These are phyloP conservation scores for Sylvilagus floridanus DNA, from an alignment of 2,797 vertebrate species.

Conservation along the genomic window DNA sequence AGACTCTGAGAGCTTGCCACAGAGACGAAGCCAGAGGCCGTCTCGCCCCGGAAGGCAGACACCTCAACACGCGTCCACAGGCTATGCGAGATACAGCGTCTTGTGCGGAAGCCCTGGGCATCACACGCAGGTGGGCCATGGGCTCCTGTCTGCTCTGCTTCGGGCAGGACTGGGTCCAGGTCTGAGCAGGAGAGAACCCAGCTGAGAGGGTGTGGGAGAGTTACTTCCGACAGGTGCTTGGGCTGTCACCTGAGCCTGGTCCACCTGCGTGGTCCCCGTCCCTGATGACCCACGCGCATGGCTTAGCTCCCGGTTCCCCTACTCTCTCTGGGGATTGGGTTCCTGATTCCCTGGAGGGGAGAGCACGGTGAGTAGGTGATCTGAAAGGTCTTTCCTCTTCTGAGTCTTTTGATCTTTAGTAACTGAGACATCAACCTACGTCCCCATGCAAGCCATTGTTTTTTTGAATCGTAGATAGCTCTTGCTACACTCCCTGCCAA, in stretches of 20 bases:
- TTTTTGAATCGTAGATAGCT: not conserved
- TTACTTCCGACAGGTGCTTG: fast-evolving
- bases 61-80: not conserved
- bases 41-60: not conserved
- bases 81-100: not conserved
- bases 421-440: not conserved
- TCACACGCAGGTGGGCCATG: too few relatives aligned
- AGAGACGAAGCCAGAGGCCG: not conserved
- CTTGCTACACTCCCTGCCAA: not conserved
- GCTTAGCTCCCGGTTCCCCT: not conserved
- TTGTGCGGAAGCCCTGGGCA: not conserved
- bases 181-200: not conserved
- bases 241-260: not conserved
- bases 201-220: not conserved
- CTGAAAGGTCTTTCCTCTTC: not conserved
- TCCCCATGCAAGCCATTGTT: not conserved
- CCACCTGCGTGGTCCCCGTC: not conserved
- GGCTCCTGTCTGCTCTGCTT: not conserved
- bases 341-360: not conserved
- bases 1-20: not conserved
- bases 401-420: not conserved
- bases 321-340: not conserved
- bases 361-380: not conserved
- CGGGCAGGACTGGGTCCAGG: too few relatives aligned
- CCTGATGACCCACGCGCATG: fast-evolving